phyloP scores from a whole-genome alignment of 1,140 invertebrate species.

The Muscidifurax raptorellus region DNA sequence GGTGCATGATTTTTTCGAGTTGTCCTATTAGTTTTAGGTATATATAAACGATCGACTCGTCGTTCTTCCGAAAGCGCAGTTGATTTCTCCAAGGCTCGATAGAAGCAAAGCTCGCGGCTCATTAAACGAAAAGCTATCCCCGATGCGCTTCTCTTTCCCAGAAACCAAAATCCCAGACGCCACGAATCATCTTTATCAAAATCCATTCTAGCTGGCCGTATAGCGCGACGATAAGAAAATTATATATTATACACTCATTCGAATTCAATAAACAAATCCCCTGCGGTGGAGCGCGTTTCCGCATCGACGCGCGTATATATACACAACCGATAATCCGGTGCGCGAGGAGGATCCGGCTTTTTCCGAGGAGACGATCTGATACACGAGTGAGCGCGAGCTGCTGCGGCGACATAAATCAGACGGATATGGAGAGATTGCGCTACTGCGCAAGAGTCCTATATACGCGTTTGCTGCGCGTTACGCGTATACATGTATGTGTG shows the following conservation, averaged over 20 bases:
- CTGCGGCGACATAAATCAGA: slow-evolving; percentile 34
- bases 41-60: no score
- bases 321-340: neutral
- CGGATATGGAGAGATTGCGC: slow-evolving; percentile 22
- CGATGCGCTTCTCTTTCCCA: neutral
- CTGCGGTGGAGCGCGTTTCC: neutral
- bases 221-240: neutral
- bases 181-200: slow-evolving; percentile 27
- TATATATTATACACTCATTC: slow-evolving; percentile 12
- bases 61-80: no score
- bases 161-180: neutral
- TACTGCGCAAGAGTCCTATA: neutral
- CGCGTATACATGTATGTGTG: neutral
- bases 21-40: no score
- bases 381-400: neutral
- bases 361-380: slow-evolving; percentile 12
- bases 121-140: neutral
- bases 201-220: neutral
- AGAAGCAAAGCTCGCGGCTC: neutral
- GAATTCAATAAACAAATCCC: slow-evolving; percentile 24
- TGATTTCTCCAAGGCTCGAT: neutral
- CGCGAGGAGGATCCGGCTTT: neutral
- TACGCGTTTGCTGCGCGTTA: neutral
- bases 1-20: neutral
- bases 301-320: neutral